Percentiles rank a stretch among this genome's conserved stretches.
Evolutionary conservation across 2,113 vertebrate genomes (phyloP).

Genomic region (Camelus bactrianus): DNA sequence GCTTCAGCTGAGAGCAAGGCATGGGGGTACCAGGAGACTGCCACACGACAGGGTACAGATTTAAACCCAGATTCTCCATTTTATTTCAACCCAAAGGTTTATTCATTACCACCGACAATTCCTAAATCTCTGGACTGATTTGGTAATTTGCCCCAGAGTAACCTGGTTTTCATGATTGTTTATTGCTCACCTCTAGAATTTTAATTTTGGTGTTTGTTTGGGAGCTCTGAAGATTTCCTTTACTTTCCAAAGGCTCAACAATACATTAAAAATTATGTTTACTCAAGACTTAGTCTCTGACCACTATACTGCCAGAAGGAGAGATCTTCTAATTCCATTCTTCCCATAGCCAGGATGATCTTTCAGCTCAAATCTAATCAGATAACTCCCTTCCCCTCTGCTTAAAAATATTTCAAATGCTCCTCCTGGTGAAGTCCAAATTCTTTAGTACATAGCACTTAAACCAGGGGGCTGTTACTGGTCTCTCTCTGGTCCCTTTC

Average conservation of each 20-base stretch:
- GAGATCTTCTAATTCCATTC: slow-evolving; percentile 5
- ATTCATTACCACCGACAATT: neutral
- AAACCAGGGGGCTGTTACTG: neutral
- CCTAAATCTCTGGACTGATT: neutral
- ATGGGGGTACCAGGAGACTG: neutral
- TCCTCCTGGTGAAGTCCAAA: slow-evolving; percentile 25
- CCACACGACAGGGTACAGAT: neutral
- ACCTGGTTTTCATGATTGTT: neutral
- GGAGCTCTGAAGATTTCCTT: neutral
- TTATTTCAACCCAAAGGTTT: neutral
- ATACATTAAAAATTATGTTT: slow-evolving; percentile 33
- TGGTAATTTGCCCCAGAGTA: neutral
- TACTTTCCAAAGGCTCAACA: neutral
- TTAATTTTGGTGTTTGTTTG: slow-evolving; percentile 6
- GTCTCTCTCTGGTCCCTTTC: neutral
- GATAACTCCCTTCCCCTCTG: neutral
- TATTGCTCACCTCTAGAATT: neutral
- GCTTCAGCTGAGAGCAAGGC: slow-evolving; percentile 2
- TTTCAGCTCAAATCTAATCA: slow-evolving; percentile 34
- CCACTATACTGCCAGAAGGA: neutral
- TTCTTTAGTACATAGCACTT: neutral
- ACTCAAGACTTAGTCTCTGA: neutral
- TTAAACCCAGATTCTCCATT: neutral
- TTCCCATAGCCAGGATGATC: neutral
- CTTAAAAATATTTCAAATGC: slow-evolving; percentile 50